These are phyloP conservation scores for Microplitis demolitor DNA, from an alignment of 1,140 invertebrate genomes.

Conservation along the genomic window DNA sequence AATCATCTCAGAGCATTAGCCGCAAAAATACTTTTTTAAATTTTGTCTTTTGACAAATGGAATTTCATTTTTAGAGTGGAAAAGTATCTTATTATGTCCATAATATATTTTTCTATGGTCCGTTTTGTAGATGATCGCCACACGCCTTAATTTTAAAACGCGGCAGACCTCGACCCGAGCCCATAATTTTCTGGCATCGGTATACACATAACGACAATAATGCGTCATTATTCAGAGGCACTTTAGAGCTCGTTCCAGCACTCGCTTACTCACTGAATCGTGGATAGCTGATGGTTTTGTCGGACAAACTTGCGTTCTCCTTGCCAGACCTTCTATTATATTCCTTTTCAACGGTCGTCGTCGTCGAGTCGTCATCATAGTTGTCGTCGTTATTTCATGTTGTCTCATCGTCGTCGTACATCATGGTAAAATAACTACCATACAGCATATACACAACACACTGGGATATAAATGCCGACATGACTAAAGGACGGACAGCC, in stretches of 20 bases:
- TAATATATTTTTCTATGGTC: background rate
- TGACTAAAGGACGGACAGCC: background rate
- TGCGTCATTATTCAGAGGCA: conserved; percentile 12
- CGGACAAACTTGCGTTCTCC: background rate
- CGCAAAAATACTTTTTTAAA: background rate
- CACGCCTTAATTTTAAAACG: conserved; percentile 17
- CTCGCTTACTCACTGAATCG: background rate
- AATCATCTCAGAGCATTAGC: background rate
- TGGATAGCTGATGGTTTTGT: background rate
- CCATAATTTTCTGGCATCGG: conserved; percentile 21
- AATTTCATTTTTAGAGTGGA: conserved; percentile 16
- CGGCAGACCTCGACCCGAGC: background rate
- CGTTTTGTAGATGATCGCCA: background rate
- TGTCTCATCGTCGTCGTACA: background rate
- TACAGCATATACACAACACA: too few relatives aligned
- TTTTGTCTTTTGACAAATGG: background rate
- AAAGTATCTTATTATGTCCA: background rate
- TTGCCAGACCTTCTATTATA: conserved; percentile 1
- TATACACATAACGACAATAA: conserved; percentile 3
- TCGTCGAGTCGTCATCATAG: background rate
- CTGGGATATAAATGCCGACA: too few relatives aligned
- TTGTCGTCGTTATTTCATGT: too few relatives aligned
- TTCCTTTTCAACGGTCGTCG: conserved; percentile 19
- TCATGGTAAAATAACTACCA: background rate
- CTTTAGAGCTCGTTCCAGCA: background rate